Base-by-base conservation (phyloP, 2,797 vertebrate genomes). In the Sylvia borin region DNA sequence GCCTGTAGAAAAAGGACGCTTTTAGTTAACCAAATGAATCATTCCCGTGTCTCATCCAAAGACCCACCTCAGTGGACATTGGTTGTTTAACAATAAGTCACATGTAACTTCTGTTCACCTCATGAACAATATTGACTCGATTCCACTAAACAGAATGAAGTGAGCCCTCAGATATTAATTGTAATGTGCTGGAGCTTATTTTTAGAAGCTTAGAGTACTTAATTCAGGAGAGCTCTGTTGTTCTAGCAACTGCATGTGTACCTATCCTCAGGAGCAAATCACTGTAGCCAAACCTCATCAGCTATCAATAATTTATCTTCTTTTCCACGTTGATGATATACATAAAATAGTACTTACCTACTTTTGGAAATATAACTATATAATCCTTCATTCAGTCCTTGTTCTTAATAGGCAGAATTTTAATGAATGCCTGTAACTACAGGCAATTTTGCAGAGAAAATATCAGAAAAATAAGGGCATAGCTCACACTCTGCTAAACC, bases 151-250 rank as follows among this genome's bases (percentile, higher is more conserved):
- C 8, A 50, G 67, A 83, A 91, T 61, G 48, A 94, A 92, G 43
- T 40, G 64, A 88, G 67, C 31, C 58, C 80, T 93, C 77, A 84
- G n/a, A 34, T 90, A 94, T 79, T 94, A 93, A 81, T 82, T 93
- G 71, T 71, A 67, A 68, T 89, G 71, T 93, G 48, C 71, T 88
- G 38, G 58, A 85, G 45, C 74, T 92, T 94, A 88, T 88, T 91
- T 96, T 92, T 95, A 92, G 93, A 73, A 90, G 12, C 32, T 67
- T 42, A 24, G 31, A 87, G 64, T 78, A 67, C 61, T 74, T 81
- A 20, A 22, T 47, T 53, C 67, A 86, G 90, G 64, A 92, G 82
- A 90, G 53, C 31, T 89, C 80, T 71, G 62, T 88, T 80, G 70
- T 95, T 96, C 74, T 86, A 95, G 90, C 79, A 95, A 79, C 67